Evolutionary conservation across 2,888 invertebrate genomes (phyloP), one percentile per base, ranked within the genome.

Genomic region (Plusia festucae): DNA sequence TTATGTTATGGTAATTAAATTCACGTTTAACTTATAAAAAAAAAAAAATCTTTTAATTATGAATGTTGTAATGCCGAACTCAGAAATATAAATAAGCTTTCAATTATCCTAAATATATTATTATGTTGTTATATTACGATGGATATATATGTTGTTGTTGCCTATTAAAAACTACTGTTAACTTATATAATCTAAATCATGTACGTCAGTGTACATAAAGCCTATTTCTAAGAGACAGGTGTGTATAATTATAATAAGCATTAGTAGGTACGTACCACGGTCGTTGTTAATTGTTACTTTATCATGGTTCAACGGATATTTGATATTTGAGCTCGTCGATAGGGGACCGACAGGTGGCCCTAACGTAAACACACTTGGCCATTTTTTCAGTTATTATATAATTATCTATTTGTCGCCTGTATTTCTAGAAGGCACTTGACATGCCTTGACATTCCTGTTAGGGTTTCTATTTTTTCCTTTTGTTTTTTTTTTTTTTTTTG

Each of bases 211-310:
- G 54, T 52, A 53, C 15, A 55, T 46, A 18, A 13, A 53, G 55
- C 53, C 57, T 60, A 40, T 60, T 32, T 15, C 24, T 53, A n/a
- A n/a, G 13, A 30, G 74, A 72, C 74, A 74, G 76, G 76, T 74
- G 74, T 53, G 46, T 15, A n/a, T n/a, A n/a, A n/a, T 22, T 61
- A 60, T 61, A 75, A 53, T 71, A 72, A 57, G 60, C 60, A 64
- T 61, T 71, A 49, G 63, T 56, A 58, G 30, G 53, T 63, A 53
- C 53, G 60, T 18, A 67, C 55, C 53, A 49, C 60, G 76, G 24
- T 62, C 60, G 55, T 68, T 70, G 65, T 64, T 76, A 68, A 76
- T 77, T 77, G 65, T 70, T 74, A 77, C 74, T 73, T 66, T 67
- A 77, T 77, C 77, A 77, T 68, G 57, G 44, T 65, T 77, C 65